Evolutionary conservation across 2,113 vertebrate species (phyloP), one percentile per base, ranked within the genome.

Genomic region (Helogale parvula): DNA sequence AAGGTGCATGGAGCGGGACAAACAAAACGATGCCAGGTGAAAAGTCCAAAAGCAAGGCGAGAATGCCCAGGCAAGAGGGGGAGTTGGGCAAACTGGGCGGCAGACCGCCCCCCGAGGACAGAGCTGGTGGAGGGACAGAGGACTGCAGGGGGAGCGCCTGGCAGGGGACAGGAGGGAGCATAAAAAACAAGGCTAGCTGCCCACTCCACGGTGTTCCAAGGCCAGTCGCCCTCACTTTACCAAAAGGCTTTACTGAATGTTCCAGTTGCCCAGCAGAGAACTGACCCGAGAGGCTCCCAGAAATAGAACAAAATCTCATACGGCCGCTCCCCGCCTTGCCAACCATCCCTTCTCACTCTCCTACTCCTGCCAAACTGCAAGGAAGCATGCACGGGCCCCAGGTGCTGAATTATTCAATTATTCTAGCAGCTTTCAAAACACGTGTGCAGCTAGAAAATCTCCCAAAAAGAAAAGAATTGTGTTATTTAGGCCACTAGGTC

Each of bases 401-500:
- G 95, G 95, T 96, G 93, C 88, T 97, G 94, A 97, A 95, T 97
- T 98, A 97, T 94, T 97, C 97, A 96, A 82, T 96, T 93, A 96
- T 97, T 97, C 80, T 79, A 96, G 84, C 92, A 97, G 94, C 96
- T 97, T 97, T 94, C 54, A 52, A 90, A 93, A 97, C 90, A 92
- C n/a, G 21, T 93, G 77, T 95, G 89, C 68, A 90, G 80, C 92
- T 82, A 90, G 66, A 92, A 96, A 94, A 11, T 38, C 92, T 66
- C 79, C 85, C 21, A 3, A 84, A 96, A 90, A 92, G 91, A 80
- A 85, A 93, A 68, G 87, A 92, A 90, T 71, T 10, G 0, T 92
- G n/a, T 88, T 96, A 98, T 98, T 96, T 96, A 96, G 97, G 95
- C 95, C 96, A 98, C 94, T 97, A 60, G 98, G 97, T 97, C 97